phyloP scores from a whole-genome alignment of 2,888 invertebrate genomes.

The Willowsia nigromaculata region DNA sequence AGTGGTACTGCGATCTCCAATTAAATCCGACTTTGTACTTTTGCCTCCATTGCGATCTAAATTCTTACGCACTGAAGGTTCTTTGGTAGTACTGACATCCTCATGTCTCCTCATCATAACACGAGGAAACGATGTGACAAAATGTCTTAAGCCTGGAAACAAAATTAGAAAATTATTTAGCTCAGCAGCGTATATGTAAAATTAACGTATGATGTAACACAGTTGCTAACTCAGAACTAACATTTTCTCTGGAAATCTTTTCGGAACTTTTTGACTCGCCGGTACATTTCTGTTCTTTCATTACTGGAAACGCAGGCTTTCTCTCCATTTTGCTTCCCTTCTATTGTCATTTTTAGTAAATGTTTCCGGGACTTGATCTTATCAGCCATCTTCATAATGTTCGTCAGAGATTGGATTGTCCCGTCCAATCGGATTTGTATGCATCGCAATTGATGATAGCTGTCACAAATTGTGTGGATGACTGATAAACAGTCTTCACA shows the following conservation, averaged over 20 bases:
- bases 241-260: neutral
- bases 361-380: neutral
- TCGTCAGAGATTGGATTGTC: neutral
- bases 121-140: too few species aligned
- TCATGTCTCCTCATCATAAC: too few species aligned
- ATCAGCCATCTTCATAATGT: neutral
- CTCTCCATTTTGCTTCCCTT: neutral
- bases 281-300: neutral
- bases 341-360: neutral
- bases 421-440: neutral
- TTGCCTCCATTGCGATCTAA: too few species aligned
- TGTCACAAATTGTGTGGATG: neutral
- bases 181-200: too few species aligned
- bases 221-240: too few species aligned
- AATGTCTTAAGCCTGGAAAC: too few species aligned
- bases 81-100: too few species aligned
- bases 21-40: too few species aligned
- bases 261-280: neutral
- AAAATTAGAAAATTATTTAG: too few species aligned
- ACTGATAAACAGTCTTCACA: neutral
- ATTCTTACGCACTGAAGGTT: too few species aligned
- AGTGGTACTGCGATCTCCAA: too few species aligned
- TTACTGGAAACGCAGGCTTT: neutral
- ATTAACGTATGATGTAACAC: too few species aligned
- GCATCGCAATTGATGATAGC: neutral